Base-by-base conservation (phyloP, 1,140 invertebrate genomes). In the Ceratosolen solmsi region DNA sequence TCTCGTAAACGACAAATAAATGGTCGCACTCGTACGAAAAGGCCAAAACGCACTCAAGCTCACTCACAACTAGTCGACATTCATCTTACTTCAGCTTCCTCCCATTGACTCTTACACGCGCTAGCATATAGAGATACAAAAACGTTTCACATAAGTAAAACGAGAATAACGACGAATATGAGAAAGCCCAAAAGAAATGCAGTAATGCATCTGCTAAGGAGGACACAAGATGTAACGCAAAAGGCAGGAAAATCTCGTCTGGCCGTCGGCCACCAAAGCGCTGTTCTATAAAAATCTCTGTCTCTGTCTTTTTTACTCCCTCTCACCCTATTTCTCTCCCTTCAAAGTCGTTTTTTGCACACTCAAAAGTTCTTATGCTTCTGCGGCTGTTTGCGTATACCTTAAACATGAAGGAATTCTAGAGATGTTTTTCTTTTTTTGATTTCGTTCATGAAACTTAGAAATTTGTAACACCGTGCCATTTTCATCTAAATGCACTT, bases 21-120 rank as follows among this genome's bases (percentile, higher is more conserved):
- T 63, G 27, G 60, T 46, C 63, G 17, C 22, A 13, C 36, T 25
- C 13, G n/a, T 11, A 4, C 17, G 49, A 73, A 73, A 56, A 36
- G 71, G 17, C 30, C 4, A 73, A 73, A 36, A 17, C 30, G 25
- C 22, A 68, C 63, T 38, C 36, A 38, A 33, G 63, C 63, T 68
- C 63, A n/a, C 36, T 68, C 22, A 38, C 20, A 9, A n/a, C 27
- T 65, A 71, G 65, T 79, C 77, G n/a, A 70, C 77, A 71, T 79
- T 79, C 77, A 71, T 79, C 65, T 79, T 79, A 70, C 49, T 79
- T 79, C 65, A 56, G 49, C 58, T 54, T 33, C 36, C 15, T 56
- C 7, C 33, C 77, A 65, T 71, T 71, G 49, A 51, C 33, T 79
- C n/a, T 58, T 58, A n/a, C 65, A 41, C 27, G 13, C 13, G 70